Evolutionary conservation across 1,140 invertebrate genomes (phyloP).

Genomic region (Lasioglossum albipes): DNA sequence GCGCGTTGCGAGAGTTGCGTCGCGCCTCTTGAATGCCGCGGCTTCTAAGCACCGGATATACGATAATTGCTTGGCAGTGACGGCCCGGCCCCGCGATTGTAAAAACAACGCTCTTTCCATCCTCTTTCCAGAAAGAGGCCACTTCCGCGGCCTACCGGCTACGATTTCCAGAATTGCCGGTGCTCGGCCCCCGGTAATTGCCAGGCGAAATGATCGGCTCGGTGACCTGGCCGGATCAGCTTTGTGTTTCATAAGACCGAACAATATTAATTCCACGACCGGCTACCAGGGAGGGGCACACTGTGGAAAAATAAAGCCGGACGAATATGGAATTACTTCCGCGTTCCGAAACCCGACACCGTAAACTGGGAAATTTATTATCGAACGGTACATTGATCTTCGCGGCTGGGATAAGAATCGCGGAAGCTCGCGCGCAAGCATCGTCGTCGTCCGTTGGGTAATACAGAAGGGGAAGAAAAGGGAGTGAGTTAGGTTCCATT

Average conservation of each 20-base stretch:
- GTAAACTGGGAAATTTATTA: background rate
- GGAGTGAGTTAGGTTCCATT: background rate
- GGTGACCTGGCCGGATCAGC: conserved; percentile 2
- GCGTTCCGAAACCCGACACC: background rate
- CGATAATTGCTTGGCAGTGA: conserved; percentile 53
- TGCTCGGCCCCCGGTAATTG: conserved; percentile 28
- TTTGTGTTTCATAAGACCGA: background rate
- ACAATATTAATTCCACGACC: background rate
- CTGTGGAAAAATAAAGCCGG: no score
- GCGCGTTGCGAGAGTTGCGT: conserved; percentile 17
- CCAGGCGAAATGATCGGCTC: conserved; percentile 40
- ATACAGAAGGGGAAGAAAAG: background rate
- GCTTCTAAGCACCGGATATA: conserved; percentile 62
- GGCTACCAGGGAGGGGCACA: no score
- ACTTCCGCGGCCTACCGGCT: background rate
- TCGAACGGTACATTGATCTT: background rate
- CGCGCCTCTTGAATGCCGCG: conserved; percentile 53
- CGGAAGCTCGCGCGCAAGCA: no score
- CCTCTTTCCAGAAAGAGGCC: background rate
- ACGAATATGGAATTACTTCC: no score
- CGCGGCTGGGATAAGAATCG: background rate
- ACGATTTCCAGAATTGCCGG: conserved; percentile 44
- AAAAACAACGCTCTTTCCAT: conserved; percentile 43
- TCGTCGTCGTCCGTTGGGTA: background rate
- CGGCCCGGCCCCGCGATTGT: conserved; percentile 52